phyloP scores from a whole-genome alignment of 2,888 invertebrate genomes.

The Homarus gammarus region DNA sequence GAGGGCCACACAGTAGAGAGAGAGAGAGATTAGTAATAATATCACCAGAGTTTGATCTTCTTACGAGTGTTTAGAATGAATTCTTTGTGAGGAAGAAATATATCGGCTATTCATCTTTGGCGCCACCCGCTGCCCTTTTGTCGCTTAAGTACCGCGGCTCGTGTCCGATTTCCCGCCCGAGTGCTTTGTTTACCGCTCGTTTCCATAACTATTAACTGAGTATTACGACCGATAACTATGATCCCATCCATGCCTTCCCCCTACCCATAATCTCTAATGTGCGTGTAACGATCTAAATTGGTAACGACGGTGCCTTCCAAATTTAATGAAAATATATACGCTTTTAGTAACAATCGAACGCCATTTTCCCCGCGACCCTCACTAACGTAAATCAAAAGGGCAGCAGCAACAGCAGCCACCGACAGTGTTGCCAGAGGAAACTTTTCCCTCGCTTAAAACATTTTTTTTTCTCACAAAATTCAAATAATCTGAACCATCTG shows the following conservation, averaged over 20 bases:
- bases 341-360: slow-evolving; percentile 38
- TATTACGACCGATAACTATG: background rate
- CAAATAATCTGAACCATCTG: background rate
- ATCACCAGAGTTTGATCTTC: slow-evolving; percentile 41
- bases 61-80: slow-evolving; percentile 51
- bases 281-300: background rate
- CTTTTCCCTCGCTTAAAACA: background rate
- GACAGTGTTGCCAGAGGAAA: slow-evolving; percentile 23
- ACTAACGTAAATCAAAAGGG: slow-evolving; percentile 43
- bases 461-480: background rate
- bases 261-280: background rate
- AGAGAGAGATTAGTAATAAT: slow-evolving; percentile 39
- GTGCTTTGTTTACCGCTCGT: background rate
- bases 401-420: slow-evolving; percentile 26
- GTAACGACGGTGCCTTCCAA: background rate
- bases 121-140: slow-evolving; percentile 56
- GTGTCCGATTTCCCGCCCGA: slow-evolving; percentile 28
- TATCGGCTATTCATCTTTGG: slow-evolving; percentile 56
- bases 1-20: no score
- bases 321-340: slow-evolving; percentile 1
- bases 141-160: slow-evolving; percentile 16
- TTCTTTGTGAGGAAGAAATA: slow-evolving; percentile 45
- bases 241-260: background rate
- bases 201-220: background rate
- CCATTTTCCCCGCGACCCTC: slow-evolving; percentile 42